Evolutionary conservation across 2,888 invertebrate genomes (phyloP), one percentile per base, ranked within the genome.

Genomic region (Eugnorisma glareosa): DNA sequence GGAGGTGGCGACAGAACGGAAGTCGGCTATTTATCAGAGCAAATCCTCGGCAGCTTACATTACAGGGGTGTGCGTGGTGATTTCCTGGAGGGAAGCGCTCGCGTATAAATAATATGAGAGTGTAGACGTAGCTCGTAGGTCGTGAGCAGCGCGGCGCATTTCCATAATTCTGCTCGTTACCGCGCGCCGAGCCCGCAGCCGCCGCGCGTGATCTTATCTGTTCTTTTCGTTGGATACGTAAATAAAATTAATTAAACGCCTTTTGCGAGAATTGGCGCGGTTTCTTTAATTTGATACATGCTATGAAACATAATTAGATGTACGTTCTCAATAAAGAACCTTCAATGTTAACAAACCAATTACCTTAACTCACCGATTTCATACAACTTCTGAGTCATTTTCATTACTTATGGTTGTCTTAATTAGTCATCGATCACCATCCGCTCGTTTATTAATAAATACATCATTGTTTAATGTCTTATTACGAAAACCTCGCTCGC

Each of bases 101-200:
- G 86, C 88, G 90, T 90, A 92, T 93, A 93, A 93, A 93, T 91
- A 91, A 90, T 91, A 90, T 85, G 75, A 82, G 80, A 81, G 80
- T 73, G 86, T 84, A 84, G 85, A 85, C 83, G 86, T 85, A 80
- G 87, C 72, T 73, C 78, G 79, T 85, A 80, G 87, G 73, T 75
- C 80, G 81, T 82, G 87, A 87, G 85, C 82, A 87, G 84, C 88
- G 87, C 84, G 76, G 77, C 90, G 86, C 91, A 95, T 95, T 95
- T 93, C 93, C 95, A 95, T 95, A 95, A 95, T 94, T 94, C 92
- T 86, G 91, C 93, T 94, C 93, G 94, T 94, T 94, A 94, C 94
- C 86, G 88, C 74, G 87, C 84, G 83, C 84, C 73, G 77, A 80
- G 61, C 59, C 61, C 80, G 40, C 75, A 75, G 79, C 82, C 72